These are phyloP conservation scores for Atractosteus spatula DNA, from an alignment of 2,113 vertebrate genomes.

Conservation along the genomic window DNA sequence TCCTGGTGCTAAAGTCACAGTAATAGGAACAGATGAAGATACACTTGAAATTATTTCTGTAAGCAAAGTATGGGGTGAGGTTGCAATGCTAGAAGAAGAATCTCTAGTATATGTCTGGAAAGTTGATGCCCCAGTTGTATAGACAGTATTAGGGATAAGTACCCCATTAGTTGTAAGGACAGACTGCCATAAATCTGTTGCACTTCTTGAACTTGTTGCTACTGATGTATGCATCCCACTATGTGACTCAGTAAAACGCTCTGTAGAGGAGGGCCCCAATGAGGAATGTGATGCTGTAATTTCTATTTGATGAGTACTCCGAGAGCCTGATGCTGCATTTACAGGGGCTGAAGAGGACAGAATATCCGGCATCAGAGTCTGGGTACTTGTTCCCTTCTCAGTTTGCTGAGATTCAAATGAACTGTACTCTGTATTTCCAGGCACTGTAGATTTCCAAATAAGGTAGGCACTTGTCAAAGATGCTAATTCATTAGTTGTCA, in stretches of 20 bases:
- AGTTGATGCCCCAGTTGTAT: background rate
- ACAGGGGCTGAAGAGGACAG: background rate
- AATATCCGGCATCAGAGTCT: conserved; percentile 1
- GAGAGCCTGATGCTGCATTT: no score
- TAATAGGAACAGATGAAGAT: conserved; percentile 17
- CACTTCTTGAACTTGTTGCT: background rate
- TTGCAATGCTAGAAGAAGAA: background rate
- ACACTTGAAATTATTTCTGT: background rate
- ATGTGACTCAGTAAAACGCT: background rate
- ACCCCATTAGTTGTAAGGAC: background rate
- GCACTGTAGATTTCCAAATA: conserved; percentile 15
- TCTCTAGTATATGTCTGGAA: background rate
- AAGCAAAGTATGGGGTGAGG: background rate
- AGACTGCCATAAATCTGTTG: background rate
- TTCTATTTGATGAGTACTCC: no score
- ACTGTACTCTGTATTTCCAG: conserved; percentile 33
- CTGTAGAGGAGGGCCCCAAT: background rate
- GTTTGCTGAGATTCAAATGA: conserved; percentile 32
- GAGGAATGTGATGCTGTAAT: no score
- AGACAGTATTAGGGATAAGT: background rate
- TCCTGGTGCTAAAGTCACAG: conserved; percentile 30
- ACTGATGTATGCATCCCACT: background rate
- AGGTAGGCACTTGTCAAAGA: conserved; percentile 20
- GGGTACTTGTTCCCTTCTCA: conserved; percentile 33
- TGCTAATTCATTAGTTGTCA: conserved; percentile 24